A percentile compares a stretch with the other conserved stretches of the same genome.
Evolutionary conservation across 30 jellyfish, hydroid and myxozoan species (phyloP).

Genomic region (Nemopilema nomurai): DNA sequence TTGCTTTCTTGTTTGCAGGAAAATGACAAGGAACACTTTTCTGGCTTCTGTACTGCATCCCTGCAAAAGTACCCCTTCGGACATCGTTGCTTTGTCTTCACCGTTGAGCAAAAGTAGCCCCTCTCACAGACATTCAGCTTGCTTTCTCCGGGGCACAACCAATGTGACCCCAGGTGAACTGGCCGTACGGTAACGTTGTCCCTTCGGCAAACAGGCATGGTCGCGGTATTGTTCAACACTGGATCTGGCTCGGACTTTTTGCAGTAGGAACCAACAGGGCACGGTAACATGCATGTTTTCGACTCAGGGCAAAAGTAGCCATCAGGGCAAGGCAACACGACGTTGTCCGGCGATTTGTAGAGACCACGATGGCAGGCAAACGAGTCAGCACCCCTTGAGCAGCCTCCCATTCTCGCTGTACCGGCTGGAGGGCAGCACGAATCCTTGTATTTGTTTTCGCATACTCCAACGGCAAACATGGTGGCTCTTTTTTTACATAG

Average conservation of each 20-base stretch:
- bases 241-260: neutral
- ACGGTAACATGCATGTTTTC: conserved; percentile 5
- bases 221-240: neutral
- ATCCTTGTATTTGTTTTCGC: neutral
- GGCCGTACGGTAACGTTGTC: neutral
- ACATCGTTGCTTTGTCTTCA: neutral
- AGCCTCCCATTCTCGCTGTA: neutral
- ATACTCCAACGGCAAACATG: neutral
- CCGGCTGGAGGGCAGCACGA: conserved; percentile 14
- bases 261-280: conserved; percentile 7
- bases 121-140: neutral
- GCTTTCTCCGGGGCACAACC: conserved; percentile 21
- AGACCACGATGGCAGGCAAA: conserved; percentile 8
- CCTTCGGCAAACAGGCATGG: neutral
- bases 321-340: conserved; percentile 22
- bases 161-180: neutral
- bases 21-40: neutral
- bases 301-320: conserved; percentile 13
- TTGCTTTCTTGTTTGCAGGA: neutral
- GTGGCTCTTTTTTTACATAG: neutral
- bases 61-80: conserved; percentile 33
- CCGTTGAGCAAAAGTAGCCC: conserved; percentile 25
- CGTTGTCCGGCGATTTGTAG: neutral
- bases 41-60: neutral
- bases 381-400: neutral